These are phyloP conservation scores for Macropus fuliginosus DNA, from an alignment of 2,797 vertebrate species.

Conservation along the genomic window DNA sequence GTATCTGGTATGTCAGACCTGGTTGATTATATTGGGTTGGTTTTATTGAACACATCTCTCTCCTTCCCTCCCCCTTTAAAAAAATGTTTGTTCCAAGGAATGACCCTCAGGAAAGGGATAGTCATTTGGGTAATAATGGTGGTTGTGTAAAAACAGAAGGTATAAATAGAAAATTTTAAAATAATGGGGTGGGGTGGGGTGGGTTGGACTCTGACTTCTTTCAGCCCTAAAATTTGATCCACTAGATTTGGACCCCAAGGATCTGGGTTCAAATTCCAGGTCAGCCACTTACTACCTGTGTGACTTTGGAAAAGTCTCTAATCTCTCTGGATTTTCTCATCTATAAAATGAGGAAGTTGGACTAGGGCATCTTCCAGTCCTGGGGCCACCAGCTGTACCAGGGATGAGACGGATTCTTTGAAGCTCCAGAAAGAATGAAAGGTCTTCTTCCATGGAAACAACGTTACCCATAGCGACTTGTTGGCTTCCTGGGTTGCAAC, in stretches of 20 bases:
- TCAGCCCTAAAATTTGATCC: background rate
- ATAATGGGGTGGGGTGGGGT: background rate
- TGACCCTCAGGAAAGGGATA: background rate
- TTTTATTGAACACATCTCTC: background rate
- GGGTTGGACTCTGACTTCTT: background rate
- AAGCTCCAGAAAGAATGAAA: background rate
- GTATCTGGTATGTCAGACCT: background rate
- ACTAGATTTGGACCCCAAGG: background rate
- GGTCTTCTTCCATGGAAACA: background rate
- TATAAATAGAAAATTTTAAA: background rate
- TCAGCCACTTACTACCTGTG: background rate
- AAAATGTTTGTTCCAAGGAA: background rate
- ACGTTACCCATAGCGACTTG: background rate
- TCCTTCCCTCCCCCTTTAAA: background rate
- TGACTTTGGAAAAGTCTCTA: background rate
- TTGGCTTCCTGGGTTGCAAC: background rate
- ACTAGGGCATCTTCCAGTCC: background rate
- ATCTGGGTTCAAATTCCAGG: background rate
- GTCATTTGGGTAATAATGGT: background rate
- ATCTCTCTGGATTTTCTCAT: background rate
- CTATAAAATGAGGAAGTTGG: background rate
- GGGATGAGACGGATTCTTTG: background rate
- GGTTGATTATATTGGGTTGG: background rate
- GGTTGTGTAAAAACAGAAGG: background rate
- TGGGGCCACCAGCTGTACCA: background rate